Conservation (phyloP, 2,888 invertebrate species). For the Idaea aversata region DNA sequence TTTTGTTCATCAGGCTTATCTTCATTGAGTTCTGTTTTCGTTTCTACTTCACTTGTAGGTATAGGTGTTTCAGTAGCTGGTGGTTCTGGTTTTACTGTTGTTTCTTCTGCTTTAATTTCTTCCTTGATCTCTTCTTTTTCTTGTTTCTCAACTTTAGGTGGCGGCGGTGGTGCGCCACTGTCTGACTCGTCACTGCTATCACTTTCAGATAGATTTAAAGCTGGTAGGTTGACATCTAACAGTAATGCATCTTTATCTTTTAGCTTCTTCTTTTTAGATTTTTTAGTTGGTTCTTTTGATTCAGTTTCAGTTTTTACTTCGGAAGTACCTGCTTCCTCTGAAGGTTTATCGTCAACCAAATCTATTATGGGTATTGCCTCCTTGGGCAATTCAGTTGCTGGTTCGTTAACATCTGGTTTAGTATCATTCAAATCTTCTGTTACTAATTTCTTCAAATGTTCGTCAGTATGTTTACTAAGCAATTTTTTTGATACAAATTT, state of each 20-base stretch:
- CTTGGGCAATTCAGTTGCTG: constrained; percentile 49
- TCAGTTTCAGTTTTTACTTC: constrained; percentile 54
- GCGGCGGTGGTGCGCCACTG: constrained; percentile 48
- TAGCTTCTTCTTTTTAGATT: constrained; percentile 68
- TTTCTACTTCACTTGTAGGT: constrained; percentile 36
- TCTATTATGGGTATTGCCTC: constrained; percentile 60
- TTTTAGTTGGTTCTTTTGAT: constrained; percentile 60
- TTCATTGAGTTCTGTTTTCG: constrained; percentile 43
- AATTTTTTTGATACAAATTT: constrained; percentile 91
- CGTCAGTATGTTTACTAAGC: constrained; percentile 84
- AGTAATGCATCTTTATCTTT: constrained; percentile 73
- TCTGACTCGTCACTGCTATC: constrained; percentile 87
- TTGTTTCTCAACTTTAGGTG: constrained; percentile 44
- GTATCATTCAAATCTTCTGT: constrained; percentile 52
- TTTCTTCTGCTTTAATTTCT: constrained; percentile 12
- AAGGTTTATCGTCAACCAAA: constrained; percentile 59
- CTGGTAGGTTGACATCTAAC: constrained; percentile 84
- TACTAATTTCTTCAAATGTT: constrained; percentile 75
- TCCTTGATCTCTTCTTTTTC: constrained; percentile 40
- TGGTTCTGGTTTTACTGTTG: constrained; percentile 10
- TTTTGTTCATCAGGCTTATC: constrained; percentile 80
- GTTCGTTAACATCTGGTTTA: constrained; percentile 45
- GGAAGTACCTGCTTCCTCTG: constrained; percentile 56
- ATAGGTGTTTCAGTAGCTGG: neutral
- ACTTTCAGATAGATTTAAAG: constrained; percentile 91